Evolutionary conservation across 2,888 invertebrate genomes (phyloP).

Genomic region (Sericinus montela): DNA sequence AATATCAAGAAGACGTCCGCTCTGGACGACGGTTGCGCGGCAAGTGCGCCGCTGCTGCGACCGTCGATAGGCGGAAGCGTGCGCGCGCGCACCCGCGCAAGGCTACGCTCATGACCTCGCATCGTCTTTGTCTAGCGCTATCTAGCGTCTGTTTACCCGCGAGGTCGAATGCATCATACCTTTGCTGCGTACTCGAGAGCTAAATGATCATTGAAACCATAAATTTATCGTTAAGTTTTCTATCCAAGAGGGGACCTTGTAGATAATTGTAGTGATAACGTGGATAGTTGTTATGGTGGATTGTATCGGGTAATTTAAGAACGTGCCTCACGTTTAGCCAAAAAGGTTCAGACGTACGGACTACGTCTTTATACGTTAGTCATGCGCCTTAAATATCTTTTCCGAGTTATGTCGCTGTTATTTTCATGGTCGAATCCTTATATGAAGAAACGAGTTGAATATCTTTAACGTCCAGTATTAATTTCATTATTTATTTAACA

Average conservation of each 20-base stretch:
- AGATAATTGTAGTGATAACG: conserved; percentile 46
- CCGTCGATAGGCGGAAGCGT: conserved; percentile 71
- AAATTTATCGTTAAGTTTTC: conserved; percentile 45
- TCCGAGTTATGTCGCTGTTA: neutral
- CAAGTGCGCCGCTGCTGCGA: conserved; percentile 36
- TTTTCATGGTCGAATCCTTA: neutral
- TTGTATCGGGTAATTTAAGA: conserved; percentile 19
- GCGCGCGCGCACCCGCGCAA: conserved; percentile 72
- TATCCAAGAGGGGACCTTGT: conserved; percentile 46
- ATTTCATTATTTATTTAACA: conserved; percentile 48
- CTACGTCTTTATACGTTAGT: conserved; percentile 6
- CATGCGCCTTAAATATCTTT: neutral
- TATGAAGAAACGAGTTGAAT: neutral
- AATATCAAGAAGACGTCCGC: conserved; percentile 30
- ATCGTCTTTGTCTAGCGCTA: conserved; percentile 77
- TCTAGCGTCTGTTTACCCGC: conserved; percentile 74
- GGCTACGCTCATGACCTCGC: conserved; percentile 79
- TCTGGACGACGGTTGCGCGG: conserved; percentile 40
- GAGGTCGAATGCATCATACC: conserved; percentile 77
- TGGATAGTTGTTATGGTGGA: conserved; percentile 24
- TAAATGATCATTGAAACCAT: conserved; percentile 56
- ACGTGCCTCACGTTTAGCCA: conserved; percentile 7
- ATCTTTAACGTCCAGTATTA: conserved; percentile 20
- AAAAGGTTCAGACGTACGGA: conserved; percentile 15
- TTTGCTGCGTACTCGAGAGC: conserved; percentile 57